phyloP scores from a whole-genome alignment of 2,113 vertebrate genomes.

The Amazona guildingii region DNA sequence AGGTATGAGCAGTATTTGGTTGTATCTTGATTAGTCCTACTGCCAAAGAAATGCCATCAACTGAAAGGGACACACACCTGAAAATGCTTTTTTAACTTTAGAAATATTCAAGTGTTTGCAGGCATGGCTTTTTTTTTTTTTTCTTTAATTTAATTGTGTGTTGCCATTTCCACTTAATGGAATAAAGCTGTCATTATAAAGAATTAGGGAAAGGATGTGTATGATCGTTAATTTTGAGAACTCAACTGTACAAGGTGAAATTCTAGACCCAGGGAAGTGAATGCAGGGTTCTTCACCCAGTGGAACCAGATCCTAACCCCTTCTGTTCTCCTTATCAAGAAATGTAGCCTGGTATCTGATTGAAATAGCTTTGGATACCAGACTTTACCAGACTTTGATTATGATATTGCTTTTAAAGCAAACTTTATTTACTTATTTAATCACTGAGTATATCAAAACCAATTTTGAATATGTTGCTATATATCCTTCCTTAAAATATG shows the following conservation, averaged over 20 bases:
- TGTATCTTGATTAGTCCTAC: neutral
- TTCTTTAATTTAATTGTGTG: neutral
- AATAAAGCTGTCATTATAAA: neutral
- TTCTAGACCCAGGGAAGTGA: neutral
- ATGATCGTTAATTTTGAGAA: neutral
- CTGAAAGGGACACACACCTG: neutral
- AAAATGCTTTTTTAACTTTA: neutral
- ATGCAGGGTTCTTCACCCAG: neutral
- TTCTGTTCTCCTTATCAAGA: neutral
- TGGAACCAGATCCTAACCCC: neutral
- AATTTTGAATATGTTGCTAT: neutral
- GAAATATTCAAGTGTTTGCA: neutral
- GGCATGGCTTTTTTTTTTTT: neutral
- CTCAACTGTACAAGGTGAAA: neutral
- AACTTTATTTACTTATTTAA: neutral
- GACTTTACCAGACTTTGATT: neutral
- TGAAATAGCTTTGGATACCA: neutral
- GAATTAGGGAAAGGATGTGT: neutral
- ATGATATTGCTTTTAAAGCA: neutral
- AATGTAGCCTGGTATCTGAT: neutral
- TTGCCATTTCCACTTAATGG: neutral
- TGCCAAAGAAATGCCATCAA: neutral
- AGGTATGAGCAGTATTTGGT: neutral
- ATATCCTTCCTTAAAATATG: neutral
- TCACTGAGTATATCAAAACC: fast-evolving